phyloP scores from a whole-genome alignment of 2,797 vertebrate genomes.

The Eulemur albifrons region DNA sequence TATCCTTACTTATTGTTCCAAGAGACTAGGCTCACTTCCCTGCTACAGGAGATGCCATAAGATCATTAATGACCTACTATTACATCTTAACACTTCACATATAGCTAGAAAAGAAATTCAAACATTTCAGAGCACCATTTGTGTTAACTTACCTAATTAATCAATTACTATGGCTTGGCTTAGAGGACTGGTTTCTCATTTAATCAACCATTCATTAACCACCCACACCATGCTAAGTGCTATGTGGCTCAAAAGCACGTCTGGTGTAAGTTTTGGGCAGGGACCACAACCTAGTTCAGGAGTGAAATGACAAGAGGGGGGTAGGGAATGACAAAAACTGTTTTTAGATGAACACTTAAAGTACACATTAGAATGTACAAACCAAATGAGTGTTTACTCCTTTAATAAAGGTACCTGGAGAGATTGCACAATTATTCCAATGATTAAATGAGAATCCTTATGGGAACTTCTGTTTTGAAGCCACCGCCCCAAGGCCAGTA shows the following conservation, averaged over 20 bases:
- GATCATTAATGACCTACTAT: background rate
- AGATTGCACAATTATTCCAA: background rate
- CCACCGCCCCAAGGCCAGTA: background rate
- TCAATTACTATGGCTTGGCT: background rate
- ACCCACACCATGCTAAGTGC: background rate
- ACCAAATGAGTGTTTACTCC: background rate
- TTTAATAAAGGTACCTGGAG: background rate
- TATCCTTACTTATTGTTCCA: background rate
- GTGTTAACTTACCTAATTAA: background rate
- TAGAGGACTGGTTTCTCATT: conserved; percentile 41
- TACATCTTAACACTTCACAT: background rate
- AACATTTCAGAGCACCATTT: conserved; percentile 8
- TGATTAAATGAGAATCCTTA: background rate
- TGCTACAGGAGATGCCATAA: background rate
- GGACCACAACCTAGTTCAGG: background rate
- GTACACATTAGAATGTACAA: background rate
- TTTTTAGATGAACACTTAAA: conserved; percentile 3
- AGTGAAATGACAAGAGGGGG: background rate
- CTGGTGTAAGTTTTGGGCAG: background rate
- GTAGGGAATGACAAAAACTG: background rate
- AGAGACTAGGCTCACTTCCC: background rate
- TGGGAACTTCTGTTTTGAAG: background rate
- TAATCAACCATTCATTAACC: conserved; percentile 39
- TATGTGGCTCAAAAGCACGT: background rate
- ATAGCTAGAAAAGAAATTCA: background rate